phyloP scores from a whole-genome alignment of 2,113 vertebrate genomes.

The Alaudala cheleensis region DNA sequence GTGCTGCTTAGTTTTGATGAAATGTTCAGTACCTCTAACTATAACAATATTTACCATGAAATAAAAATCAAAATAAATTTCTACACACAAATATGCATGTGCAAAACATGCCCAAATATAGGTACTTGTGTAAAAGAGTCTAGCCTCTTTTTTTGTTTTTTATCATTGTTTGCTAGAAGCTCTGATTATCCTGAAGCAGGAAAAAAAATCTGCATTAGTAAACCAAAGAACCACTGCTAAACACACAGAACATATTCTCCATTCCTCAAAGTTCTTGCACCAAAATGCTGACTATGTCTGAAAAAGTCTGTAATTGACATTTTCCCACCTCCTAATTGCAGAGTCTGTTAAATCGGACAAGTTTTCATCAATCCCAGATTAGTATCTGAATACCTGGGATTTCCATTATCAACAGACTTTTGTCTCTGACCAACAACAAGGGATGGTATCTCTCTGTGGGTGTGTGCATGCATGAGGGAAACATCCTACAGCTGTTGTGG shows the following conservation, averaged over 20 bases:
- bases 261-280: neutral
- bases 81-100: neutral
- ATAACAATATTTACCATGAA: neutral
- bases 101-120: neutral
- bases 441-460: neutral
- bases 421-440: neutral
- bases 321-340: neutral
- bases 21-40: neutral
- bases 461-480: neutral
- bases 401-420: neutral
- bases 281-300: neutral
- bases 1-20: neutral
- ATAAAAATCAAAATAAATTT: neutral
- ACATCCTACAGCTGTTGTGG: neutral
- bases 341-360: neutral
- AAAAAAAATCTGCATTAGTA: rapidly evolving
- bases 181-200: neutral
- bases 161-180: neutral
- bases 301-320: neutral
- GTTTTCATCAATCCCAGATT: neutral
- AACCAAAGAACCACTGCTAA: neutral
- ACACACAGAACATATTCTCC: neutral
- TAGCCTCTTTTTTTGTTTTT: neutral
- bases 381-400: neutral
- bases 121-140: neutral